A percentile compares a stretch with the other conserved stretches of the same genome.
Evolutionary conservation across 2,113 vertebrate species (phyloP).

Genomic region (Zingel zingel): DNA sequence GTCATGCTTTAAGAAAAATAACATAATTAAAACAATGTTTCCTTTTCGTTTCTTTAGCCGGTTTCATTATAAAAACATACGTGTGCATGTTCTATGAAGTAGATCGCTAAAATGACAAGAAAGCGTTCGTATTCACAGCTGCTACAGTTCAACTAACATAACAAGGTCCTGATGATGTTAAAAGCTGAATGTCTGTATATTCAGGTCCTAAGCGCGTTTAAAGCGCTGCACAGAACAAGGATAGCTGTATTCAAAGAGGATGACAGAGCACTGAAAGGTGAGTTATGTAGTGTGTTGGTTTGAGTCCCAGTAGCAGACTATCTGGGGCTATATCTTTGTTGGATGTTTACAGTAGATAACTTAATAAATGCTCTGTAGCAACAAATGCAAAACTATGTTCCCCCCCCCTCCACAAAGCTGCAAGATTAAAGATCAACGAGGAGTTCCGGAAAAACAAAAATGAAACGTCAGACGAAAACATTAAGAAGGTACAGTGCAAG

Average conservation of each 20-base stretch:
- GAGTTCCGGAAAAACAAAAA: constrained; percentile 84
- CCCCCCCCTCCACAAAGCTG: constrained; percentile 78
- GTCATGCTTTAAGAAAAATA: background rate
- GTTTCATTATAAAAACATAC: background rate
- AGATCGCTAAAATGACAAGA: background rate
- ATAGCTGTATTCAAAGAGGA: constrained; percentile 83
- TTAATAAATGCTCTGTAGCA: background rate
- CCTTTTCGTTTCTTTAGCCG: accelerated
- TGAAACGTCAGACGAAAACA: constrained; percentile 80
- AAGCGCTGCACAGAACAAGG: constrained; percentile 83
- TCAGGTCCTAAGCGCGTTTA: constrained; percentile 82
- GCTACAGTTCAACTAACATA: background rate
- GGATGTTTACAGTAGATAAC: background rate
- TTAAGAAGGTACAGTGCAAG: constrained; percentile 75
- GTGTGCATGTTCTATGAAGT: background rate
- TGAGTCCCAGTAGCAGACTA: background rate
- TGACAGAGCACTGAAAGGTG: constrained; percentile 77
- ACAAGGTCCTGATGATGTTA: background rate
- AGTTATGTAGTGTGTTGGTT: background rate
- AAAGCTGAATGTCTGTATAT: constrained; percentile 5
- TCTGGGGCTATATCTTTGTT: background rate
- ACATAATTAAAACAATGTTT: background rate
- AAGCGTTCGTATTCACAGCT: background rate
- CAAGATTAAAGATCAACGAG: constrained; percentile 84
- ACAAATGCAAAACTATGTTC: background rate